Evolutionary conservation across 2,113 vertebrate species (phyloP), one percentile per base, ranked within the genome.

Genomic region (Macquaria ambigua): DNA sequence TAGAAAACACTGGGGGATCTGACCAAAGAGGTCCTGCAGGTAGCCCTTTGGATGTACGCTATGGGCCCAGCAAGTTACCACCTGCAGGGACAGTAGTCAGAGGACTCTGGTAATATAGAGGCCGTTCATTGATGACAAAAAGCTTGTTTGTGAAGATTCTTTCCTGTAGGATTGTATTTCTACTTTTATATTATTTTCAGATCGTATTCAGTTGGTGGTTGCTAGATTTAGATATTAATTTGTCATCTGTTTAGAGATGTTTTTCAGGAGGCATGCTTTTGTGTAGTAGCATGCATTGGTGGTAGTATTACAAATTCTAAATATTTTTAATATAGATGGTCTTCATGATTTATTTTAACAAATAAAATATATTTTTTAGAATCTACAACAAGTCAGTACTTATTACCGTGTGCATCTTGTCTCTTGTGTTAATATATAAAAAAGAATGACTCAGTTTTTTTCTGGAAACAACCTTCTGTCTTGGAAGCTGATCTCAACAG

Each of bases 1-100:
- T 53, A 41, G 70, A 81, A 78, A 89, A 87, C 74, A 37, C 20
- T 0, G 61, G 8, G 63, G 48, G 68, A 25, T n/a, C 31, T 39
- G 31, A 11, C 23, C 23, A 37, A 39, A 37, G n/a, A 37, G 21
- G 23, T 66, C 48, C 62, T 41, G 53, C 85, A 56, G 8, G 74
- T 50, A 21, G 41, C 53, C 14, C 12, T 20, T 23, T 64, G 21
- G 50, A 71, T 64, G 31, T 31, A 41, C 5, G 1, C 5, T 31
- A 15, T 16, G 20, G 14, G 3, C 2, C 39, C 23, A 52, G 67
- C 28, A 23, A 23, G 41, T 52, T 25, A 23, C 21, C 34, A 46
- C 4, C 34, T 34, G 46, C 43, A 20, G 39, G 31, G 43, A 53
- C 34, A 39, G n/a, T 7, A 34, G 11, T 70, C n/a, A 20, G 56